These are phyloP conservation scores for Brachyhypopomus occidentalis DNA, from an alignment of 2,113 vertebrate genomes.

Conservation along the genomic window DNA sequence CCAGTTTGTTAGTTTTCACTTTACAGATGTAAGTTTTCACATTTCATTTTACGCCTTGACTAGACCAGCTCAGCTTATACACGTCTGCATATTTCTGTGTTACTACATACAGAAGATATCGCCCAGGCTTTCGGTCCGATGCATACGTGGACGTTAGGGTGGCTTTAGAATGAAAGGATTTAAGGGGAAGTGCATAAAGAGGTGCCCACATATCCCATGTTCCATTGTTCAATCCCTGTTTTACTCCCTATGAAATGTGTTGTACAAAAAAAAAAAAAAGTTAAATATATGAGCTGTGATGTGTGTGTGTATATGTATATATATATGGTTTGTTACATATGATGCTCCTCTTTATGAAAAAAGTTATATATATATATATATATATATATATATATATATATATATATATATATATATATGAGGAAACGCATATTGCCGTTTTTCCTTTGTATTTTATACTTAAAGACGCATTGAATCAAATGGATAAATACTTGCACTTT, in stretches of 20 bases:
- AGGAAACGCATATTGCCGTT: constrained; percentile 78
- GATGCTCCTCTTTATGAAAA: constrained; percentile 78
- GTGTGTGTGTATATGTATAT: constrained; percentile 65
- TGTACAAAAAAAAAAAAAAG: constrained; percentile 72
- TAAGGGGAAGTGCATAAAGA: constrained; percentile 74
- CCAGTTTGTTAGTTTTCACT: constrained; percentile 64
- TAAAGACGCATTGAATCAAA: constrained; percentile 83
- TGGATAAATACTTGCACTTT: constrained; percentile 83
- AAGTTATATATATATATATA: constrained; percentile 60
- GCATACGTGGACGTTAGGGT: constrained; percentile 47
- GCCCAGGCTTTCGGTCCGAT: constrained; percentile 64
- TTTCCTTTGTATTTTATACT: constrained; percentile 83
- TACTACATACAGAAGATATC: constrained; percentile 49
- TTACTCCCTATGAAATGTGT: constrained; percentile 76
- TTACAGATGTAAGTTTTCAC: constrained; percentile 31
- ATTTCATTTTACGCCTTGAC: constrained; percentile 46
- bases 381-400: constrained; percentile 35
- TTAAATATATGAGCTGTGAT: constrained; percentile 79
- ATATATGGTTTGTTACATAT: constrained; percentile 77
- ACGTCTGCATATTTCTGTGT: constrained; percentile 40
- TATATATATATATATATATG: constrained; percentile 54
- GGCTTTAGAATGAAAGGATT: constrained; percentile 59
- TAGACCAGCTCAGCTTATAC: constrained; percentile 39
- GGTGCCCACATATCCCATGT: constrained; percentile 70
- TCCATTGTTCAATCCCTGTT: constrained; percentile 74